phyloP scores from a whole-genome alignment of 2,797 vertebrate genomes.

The Scolopax bukidnonensis region DNA sequence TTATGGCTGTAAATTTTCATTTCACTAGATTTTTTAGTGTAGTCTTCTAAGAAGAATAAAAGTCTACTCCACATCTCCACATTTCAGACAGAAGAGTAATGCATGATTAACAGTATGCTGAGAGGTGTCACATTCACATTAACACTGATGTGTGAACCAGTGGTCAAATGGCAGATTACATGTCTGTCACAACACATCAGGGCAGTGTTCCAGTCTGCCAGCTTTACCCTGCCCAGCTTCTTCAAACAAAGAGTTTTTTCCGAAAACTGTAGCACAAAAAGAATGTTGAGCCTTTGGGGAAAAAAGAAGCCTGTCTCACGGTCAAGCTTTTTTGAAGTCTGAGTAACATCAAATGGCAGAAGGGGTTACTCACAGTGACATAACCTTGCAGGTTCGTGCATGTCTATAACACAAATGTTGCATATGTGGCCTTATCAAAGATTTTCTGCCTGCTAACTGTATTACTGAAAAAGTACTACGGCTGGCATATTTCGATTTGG shows the following conservation, averaged over 20 bases:
- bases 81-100: slow-evolving; percentile 72
- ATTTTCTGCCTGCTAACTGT: slow-evolving; percentile 52
- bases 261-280: slow-evolving; percentile 51
- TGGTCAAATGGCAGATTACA: slow-evolving; percentile 72
- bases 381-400: slow-evolving; percentile 44
- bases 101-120: slow-evolving; percentile 72
- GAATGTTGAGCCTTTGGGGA: slow-evolving; percentile 59
- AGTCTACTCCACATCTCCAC: slow-evolving; percentile 62
- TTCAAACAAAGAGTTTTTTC: slow-evolving; percentile 67
- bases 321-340: slow-evolving; percentile 55
- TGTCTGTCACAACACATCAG: slow-evolving; percentile 74
- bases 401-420: slow-evolving; percentile 3
- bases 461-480: slow-evolving; percentile 64
- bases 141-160: slow-evolving; percentile 74
- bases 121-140: slow-evolving; percentile 75
- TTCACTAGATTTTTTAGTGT: slow-evolving; percentile 23
- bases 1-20: slow-evolving; percentile 57
- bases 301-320: slow-evolving; percentile 48
- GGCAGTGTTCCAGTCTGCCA: slow-evolving; percentile 72
- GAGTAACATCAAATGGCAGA: slow-evolving; percentile 44
- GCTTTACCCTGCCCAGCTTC: slow-evolving; percentile 71
- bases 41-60: slow-evolving; percentile 66
- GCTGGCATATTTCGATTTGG: slow-evolving; percentile 52
- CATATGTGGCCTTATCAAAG: slow-evolving; percentile 43
- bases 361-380: slow-evolving; percentile 32